A percentile compares a stretch with the other conserved stretches of the same genome.
These are phyloP conservation scores for Drosophila nebulosa DNA, from an alignment of 1,140 invertebrate genomes.

Conservation along the genomic window DNA sequence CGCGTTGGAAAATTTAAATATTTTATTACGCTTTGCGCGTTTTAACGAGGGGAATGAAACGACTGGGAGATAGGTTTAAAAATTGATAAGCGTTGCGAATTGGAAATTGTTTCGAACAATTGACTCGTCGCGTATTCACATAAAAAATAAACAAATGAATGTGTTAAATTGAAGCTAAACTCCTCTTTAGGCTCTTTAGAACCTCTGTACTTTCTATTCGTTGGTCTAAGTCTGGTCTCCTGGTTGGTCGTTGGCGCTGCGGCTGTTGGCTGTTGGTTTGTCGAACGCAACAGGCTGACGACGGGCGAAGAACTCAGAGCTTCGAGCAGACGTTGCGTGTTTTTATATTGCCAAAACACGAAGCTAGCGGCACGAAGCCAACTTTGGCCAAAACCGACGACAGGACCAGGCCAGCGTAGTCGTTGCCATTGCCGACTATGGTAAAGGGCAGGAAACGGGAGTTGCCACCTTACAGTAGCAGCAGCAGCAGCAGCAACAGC, in stretches of 20 bases:
- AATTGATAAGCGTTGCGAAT: constrained; percentile 12
- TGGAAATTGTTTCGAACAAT: constrained; percentile 6
- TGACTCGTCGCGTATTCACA: not conserved
- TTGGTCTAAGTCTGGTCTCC: constrained; percentile 14
- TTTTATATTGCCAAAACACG: constrained; percentile 70
- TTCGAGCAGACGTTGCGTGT: constrained; percentile 50
- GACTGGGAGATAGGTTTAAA: not conserved
- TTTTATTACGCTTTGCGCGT: constrained; percentile 11
- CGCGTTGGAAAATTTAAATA: constrained; percentile 34
- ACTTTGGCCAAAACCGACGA: constrained; percentile 2
- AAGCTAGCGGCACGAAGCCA: constrained; percentile 31
- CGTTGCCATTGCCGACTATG: constrained; percentile 26
- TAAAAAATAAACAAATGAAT: constrained; percentile 10
- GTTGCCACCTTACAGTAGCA: constrained; percentile 3
- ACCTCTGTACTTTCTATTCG: constrained; percentile 1
- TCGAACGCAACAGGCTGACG: constrained; percentile 80
- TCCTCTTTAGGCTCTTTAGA: too few relatives aligned
- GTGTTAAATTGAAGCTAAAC: too few relatives aligned
- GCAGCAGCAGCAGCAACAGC: not conserved
- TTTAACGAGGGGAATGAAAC: not conserved
- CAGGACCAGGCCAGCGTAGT: not conserved
- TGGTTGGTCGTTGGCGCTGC: constrained; percentile 15
- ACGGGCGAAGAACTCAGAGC: constrained; percentile 74
- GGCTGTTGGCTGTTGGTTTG: constrained; percentile 16
- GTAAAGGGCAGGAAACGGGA: constrained; percentile 10